Evolutionary conservation across 2,113 vertebrate genomes (phyloP), one percentile per base, ranked within the genome.

Genomic region (Eublepharis macularius): DNA sequence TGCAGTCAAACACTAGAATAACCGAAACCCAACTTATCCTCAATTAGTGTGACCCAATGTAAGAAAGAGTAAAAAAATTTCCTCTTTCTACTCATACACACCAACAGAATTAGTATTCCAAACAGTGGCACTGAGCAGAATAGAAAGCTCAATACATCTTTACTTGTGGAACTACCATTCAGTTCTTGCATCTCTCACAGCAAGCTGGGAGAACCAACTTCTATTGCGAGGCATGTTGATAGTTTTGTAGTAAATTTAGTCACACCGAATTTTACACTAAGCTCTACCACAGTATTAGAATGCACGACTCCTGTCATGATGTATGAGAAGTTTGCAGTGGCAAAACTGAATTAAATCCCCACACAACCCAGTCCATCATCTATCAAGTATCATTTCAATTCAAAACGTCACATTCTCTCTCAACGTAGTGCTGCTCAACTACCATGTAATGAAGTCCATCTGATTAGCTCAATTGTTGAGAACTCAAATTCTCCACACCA

Each of bases 391-490:
- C n/a, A 79, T 54, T 78, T 26, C 45, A 73, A 63, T 34, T 1
- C 51, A 79, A 29, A 63, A 83, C 54, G 83, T 16, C 43, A n/a
- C 60, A 84, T 17, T 36, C 26, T n/a, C 45, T 86, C 34, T 88
- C 60, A 51, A 79, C 87, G 89, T 80, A 51, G 36, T 69, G 74
- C 16, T 76, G 43, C 41, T 75, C n/a, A 87, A 83, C 36, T 60
- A 74, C 81, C n/a, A 76, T 60, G 26, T 87, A 63, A 51, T 36
- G 57, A 85, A 87, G 63, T 26, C 3, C 77, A 39, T 86, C 78
- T 81, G 26, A 80, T 87, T 57, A 86, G 29, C 49, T 83, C 81
- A 90, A 86, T 1, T 60, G 9, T 24, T 90, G 83, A 88, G 81
- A 75, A 51, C 26, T 68, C 66, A 88, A 89, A 90, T 34, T 65